Evolutionary conservation across 2,113 vertebrate species (phyloP).

Genomic region (Hemichromis elongatus): DNA sequence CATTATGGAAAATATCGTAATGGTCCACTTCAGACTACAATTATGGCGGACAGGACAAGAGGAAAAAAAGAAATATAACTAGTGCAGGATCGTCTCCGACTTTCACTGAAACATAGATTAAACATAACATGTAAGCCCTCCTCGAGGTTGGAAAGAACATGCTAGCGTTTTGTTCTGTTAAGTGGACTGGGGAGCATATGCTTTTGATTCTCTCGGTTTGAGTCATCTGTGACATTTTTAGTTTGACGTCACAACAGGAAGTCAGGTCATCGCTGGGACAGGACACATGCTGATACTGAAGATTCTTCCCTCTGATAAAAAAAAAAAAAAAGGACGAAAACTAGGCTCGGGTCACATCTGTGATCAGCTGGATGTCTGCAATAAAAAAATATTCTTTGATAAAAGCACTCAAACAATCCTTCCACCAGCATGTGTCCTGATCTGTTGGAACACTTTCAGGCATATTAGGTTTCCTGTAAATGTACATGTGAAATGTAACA

Average conservation of each 20-base stretch:
- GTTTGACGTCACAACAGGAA: not conserved
- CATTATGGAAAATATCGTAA: not conserved
- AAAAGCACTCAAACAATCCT: not conserved
- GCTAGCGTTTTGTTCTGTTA: not conserved
- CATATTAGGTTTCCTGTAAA: not conserved
- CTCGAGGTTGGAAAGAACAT: not conserved
- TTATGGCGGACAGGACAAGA: not conserved
- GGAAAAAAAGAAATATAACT: not conserved
- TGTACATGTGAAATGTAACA: not conserved
- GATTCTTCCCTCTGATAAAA: not conserved
- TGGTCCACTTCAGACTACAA: not conserved
- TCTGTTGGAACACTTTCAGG: not conserved
- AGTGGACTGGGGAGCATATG: not conserved
- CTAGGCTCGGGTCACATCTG: constrained; percentile 18
- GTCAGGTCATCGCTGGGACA: not conserved
- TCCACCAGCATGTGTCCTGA: not conserved
- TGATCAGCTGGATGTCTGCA: constrained; percentile 3
- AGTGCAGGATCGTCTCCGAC: not conserved
- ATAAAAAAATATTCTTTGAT: not conserved
- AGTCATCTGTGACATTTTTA: not conserved
- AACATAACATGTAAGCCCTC: not conserved
- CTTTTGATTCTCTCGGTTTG: not conserved
- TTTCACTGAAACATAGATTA: not conserved
- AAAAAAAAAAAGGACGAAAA: too few species aligned
- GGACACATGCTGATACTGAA: not conserved